Percentiles rank a stretch among this genome's conserved stretches.
Evolutionary conservation across 2,888 invertebrate genomes (phyloP).

Genomic region (Drosophila flavopinicola): DNA sequence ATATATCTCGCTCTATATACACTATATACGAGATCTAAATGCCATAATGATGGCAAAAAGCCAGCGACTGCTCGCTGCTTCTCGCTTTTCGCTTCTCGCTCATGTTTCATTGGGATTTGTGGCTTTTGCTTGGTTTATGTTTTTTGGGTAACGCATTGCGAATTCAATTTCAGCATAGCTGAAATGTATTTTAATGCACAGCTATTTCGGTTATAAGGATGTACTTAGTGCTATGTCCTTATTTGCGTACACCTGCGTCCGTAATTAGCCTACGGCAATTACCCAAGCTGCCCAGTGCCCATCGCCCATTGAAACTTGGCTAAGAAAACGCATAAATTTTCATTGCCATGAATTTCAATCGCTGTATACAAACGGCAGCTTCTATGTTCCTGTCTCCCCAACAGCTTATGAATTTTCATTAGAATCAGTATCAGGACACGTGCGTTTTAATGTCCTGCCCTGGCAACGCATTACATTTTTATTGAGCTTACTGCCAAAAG

Average conservation of each 20-base stretch:
- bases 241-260: conserved; percentile 47
- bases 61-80: conserved; percentile 14
- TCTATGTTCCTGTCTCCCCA: neutral
- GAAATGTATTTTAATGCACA: neutral
- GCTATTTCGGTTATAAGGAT: neutral
- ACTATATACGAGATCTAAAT: conserved; percentile 15
- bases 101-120: conserved; percentile 38
- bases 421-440: conserved; percentile 40
- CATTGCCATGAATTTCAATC: conserved; percentile 72
- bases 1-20: neutral
- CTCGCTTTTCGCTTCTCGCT: conserved; percentile 27
- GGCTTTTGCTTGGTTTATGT: conserved; percentile 20
- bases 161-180: conserved; percentile 25
- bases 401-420: conserved; percentile 73
- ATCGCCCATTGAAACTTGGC: conserved; percentile 30
- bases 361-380: conserved; percentile 7
- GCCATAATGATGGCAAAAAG: conserved; percentile 37
- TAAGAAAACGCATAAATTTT: conserved; percentile 42
- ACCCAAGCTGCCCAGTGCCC: conserved; percentile 29
- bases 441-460: conserved; percentile 56
- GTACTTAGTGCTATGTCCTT: conserved; percentile 13
- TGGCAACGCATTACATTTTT: conserved; percentile 67
- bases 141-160: conserved; percentile 13
- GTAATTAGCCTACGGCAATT: conserved; percentile 51
- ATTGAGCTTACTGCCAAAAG: conserved; percentile 53